Evolutionary conservation across 2,797 vertebrate species (phyloP).

Genomic region (Pempheris klunzingeri): DNA sequence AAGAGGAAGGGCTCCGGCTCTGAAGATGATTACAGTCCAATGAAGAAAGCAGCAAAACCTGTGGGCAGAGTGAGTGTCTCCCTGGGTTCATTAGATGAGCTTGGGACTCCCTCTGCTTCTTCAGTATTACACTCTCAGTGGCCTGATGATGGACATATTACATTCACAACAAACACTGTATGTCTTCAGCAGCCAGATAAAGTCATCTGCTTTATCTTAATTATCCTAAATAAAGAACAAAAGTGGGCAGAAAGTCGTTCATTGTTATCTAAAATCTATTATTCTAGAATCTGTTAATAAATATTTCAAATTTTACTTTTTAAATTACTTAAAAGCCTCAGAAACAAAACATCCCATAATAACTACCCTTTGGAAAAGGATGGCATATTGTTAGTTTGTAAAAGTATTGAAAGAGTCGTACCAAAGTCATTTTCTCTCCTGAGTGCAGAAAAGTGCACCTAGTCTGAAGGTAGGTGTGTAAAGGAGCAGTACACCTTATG

Average conservation of each 20-base stretch:
- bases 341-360: too few species aligned
- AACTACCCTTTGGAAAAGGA: too few species aligned
- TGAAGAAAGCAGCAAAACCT: constrained; percentile 88
- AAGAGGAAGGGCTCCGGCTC: constrained; percentile 96
- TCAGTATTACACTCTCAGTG: neutral
- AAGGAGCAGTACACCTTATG: neutral
- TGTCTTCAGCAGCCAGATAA: neutral
- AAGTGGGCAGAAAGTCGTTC: too few species aligned
- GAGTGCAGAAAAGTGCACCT: neutral
- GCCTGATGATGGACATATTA: neutral
- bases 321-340: too few species aligned
- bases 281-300: too few species aligned
- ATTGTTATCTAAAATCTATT: too few species aligned
- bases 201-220: neutral
- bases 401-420: neutral
- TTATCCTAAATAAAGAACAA: too few species aligned
- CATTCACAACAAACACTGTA: neutral
- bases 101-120: neutral
- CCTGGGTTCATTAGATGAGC: neutral
- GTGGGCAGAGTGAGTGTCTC: constrained; percentile 86
- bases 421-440: neutral
- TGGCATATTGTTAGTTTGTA: neutral
- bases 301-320: too few species aligned
- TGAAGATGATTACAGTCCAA: constrained; percentile 93
- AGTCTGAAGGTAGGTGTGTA: neutral